Percentiles rank a stretch among this genome's conserved stretches.
Conservation (phyloP, 1,140 invertebrate genomes). For the Lucilia cuprina region DNA sequence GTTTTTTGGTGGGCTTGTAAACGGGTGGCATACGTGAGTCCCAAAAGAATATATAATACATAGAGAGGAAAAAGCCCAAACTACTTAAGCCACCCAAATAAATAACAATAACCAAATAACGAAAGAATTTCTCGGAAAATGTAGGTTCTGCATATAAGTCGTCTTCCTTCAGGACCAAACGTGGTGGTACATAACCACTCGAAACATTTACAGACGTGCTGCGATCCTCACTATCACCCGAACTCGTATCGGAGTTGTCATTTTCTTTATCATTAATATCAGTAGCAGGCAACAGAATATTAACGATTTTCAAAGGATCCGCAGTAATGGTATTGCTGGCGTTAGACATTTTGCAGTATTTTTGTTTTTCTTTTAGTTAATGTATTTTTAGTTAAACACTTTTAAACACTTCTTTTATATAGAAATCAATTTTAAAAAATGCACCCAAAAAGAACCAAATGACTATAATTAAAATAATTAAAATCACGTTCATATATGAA, state of each 20-base stretch:
- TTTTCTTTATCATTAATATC: background rate
- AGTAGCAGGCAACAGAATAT: background rate
- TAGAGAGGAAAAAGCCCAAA: conserved; percentile 54
- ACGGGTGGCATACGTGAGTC: conserved; percentile 60
- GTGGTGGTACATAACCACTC: conserved; percentile 28
- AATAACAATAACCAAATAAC: conserved; percentile 54
- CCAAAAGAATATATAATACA: conserved; percentile 60
- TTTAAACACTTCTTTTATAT: background rate
- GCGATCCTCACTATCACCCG: background rate
- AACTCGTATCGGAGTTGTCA: background rate
- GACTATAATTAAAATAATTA: background rate
- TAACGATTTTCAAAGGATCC: conserved; percentile 6
- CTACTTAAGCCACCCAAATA: conserved; percentile 56
- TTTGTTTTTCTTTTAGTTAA: background rate
- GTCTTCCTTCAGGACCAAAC: conserved; percentile 45
- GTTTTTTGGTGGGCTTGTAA: conserved; percentile 44
- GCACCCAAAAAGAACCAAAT: background rate
- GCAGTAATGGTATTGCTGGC: background rate
- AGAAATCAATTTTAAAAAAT: background rate
- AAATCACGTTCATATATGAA: conserved; percentile 9
- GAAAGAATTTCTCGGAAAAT: conserved; percentile 53
- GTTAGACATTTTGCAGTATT: background rate
- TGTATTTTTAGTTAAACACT: background rate
- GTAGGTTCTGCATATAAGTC: conserved; percentile 53
- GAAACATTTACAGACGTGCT: background rate